Percentiles rank a stretch among this genome's conserved stretches.
phyloP scores from a whole-genome alignment of 1,140 invertebrate species.

The Zaprionus africanus region DNA sequence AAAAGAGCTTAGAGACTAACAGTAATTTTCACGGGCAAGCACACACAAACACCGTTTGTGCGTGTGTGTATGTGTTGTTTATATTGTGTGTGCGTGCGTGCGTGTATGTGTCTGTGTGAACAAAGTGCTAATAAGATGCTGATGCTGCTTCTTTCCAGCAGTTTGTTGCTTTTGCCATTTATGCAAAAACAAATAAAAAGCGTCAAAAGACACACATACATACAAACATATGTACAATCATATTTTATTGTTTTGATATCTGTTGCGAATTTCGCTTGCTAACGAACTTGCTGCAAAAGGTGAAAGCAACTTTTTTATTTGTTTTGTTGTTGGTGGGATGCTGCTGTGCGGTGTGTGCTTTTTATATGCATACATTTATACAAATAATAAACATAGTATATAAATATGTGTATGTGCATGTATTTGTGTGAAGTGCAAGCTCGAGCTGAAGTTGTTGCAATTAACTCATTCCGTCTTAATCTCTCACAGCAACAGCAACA shows the following conservation, averaged over 20 bases:
- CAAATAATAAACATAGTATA: neutral
- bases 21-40: conserved; percentile 78
- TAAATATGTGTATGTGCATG: conserved; percentile 4
- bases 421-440: conserved; percentile 56
- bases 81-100: conserved; percentile 15
- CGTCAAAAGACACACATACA: conserved; percentile 43
- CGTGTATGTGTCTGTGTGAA: conserved; percentile 22
- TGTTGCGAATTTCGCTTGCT: conserved; percentile 49
- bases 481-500: conserved; percentile 37
- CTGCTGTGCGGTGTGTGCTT: conserved; percentile 38
- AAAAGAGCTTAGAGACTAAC: conserved; percentile 54
- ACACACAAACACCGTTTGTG: neutral
- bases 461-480: conserved; percentile 56
- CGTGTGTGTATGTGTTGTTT: conserved; percentile 37
- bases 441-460: conserved; percentile 61
- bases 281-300: conserved; percentile 62
- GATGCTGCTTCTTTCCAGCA: conserved; percentile 52
- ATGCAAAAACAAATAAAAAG: conserved; percentile 61
- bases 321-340: conserved; percentile 28
- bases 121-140: conserved; percentile 74
- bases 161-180: conserved; percentile 80
- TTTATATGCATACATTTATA: conserved; percentile 19
- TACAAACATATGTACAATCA: conserved; percentile 37
- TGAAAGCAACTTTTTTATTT: conserved; percentile 64
- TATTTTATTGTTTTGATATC: conserved; percentile 59